Percentiles rank a stretch among this genome's conserved stretches.
Conservation (phyloP, 2,113 vertebrate genomes). For the Leptobrachium leishanense region DNA sequence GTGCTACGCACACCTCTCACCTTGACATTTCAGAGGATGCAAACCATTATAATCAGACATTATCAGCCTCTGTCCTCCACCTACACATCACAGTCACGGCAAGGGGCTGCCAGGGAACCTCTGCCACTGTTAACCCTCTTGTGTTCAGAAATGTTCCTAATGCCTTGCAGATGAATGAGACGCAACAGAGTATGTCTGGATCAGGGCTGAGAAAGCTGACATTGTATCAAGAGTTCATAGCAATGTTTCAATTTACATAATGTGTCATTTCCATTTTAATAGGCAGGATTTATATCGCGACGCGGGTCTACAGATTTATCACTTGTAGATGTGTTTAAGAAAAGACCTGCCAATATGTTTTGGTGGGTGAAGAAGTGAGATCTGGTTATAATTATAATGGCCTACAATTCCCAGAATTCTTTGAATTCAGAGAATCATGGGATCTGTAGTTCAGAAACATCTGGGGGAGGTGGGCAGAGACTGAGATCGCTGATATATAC, state of each 20-base stretch:
- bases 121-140: constrained; percentile 23
- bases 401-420: too few relatives aligned
- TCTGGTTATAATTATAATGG: too few relatives aligned
- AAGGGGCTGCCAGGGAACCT: constrained; percentile 29
- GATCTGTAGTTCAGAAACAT: too few relatives aligned
- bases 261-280: neutral
- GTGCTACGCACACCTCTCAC: constrained; percentile 44
- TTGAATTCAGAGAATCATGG: too few relatives aligned
- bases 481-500: too few relatives aligned
- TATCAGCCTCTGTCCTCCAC: constrained; percentile 38
- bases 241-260: neutral
- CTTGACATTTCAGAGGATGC: constrained; percentile 45
- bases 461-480: too few relatives aligned
- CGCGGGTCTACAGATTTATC: too few relatives aligned
- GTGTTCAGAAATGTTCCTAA: neutral
- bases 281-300: neutral
- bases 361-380: too few relatives aligned
- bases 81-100: constrained; percentile 26
- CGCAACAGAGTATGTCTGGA: neutral
- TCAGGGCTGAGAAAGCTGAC: neutral
- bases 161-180: neutral
- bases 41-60: constrained; percentile 39
- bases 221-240: neutral
- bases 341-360: too few relatives aligned
- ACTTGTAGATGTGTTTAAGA: too few relatives aligned